Base-by-base conservation (phyloP, 1,140 invertebrate genomes). In the Nilaparvata lugens region DNA sequence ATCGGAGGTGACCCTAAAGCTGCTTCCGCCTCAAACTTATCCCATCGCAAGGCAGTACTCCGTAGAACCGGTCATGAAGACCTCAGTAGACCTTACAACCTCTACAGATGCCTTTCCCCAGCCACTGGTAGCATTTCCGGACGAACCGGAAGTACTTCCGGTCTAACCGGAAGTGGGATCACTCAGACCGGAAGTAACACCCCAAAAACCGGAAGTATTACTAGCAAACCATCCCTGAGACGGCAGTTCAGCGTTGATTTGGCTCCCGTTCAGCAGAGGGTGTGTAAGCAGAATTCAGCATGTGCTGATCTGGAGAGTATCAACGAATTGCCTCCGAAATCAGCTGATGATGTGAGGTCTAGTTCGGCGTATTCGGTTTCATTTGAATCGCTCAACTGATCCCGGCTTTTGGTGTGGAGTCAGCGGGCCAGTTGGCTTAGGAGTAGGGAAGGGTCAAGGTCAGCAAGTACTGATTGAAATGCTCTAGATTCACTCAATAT, bases 251-350 rank as follows among this genome's bases (percentile, higher is more conserved):
- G 84, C 66, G 71, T 87, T 35, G 85, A 87, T 66, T 77, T 83
- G 24, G 78, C 83, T 13, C 83, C 86, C 65, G 79, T 81, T 51
- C 70, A 71, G 13, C 62, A 69, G 16, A 68, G 70, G 63, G 71
- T 85, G 7, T 83, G 79, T 69, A 86, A 86, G 65, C 85, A 86
- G 68, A 86, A 86, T 70, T 86, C 84, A 14, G 81, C 82, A 2
- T 84, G 84, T 9, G 83, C 84, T 21, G 85, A 87, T 73, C 70
- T 86, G 62, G 84, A 85, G 67, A 78, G 83, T 65, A 87, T 87
- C 64, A 84, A 86, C 69, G 85, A 87, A 67, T 78, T 66, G 18
- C 64, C 64, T 3, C 24, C 40, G 5, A 52, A 48, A 52, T 35
- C 31, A 35, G 31, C 31, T 35, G 31, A 35, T 35, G 31, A 35